Base-by-base conservation (phyloP, 2,797 vertebrate species). In the Schizopygopsis pylzovi region DNA sequence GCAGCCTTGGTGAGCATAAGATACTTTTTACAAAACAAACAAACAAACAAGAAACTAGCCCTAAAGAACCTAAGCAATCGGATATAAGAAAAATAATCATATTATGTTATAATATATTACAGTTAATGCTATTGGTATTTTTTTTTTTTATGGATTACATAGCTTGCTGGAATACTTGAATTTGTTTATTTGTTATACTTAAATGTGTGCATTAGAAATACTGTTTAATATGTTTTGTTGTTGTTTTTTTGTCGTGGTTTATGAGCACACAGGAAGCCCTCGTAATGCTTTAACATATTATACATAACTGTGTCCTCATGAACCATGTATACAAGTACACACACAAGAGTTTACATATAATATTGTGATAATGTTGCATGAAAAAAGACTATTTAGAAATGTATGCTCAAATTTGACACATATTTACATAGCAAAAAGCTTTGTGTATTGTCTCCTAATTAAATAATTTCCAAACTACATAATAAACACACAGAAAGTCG, bases 391-490 rank as follows among this genome's bases (percentile, higher is more conserved):
- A 28, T 67, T 67, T 67, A 67, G 28, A 67, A 67, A 67, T 67
- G 0, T 75, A 49, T 49, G 12, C 71, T 18, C 47, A n/a, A 39
- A 39, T n/a, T n/a, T 1, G 28, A 76, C 65, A 79, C 25, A 49
- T 54, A 84, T 80, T 85, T 79, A 41, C 41, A 79, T 47, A 33
- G 76, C 61, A 79, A 71, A 71, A 79, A n/a, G 15, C 11, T 15
- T 78, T 79, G 16, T 37, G 41, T n/a, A 71, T 80, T 63, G 54
- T 73, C 22, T 65, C 15, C 56, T 20, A 39, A 81, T 73, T 63
- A 81, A 81, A 39, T 15, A 52, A 63, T 28, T 41, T 85, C 39
- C 22, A 52, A 81, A 65, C 54, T 73, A 22, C 61, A 71, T 85
- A 45, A 71, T 79, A 33, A 83, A 76, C 8, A 5, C 33, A 70